A percentile compares a stretch with the other conserved stretches of the same genome.
phyloP scores from a whole-genome alignment of 2,797 vertebrate species.

The Sardinella longiceps region DNA sequence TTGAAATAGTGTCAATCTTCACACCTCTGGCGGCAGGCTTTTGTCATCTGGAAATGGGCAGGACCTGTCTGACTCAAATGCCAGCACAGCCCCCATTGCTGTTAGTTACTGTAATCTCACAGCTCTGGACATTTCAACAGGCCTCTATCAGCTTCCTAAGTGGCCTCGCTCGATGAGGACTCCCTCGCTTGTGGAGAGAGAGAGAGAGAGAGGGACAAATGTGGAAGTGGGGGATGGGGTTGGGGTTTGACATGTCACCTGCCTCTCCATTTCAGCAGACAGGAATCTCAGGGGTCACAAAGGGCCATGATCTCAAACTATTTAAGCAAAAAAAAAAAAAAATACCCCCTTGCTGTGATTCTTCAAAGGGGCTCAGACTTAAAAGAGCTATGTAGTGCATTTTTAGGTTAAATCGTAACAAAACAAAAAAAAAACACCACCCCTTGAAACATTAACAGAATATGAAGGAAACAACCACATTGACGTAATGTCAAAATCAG shows the following conservation, averaged over 20 bases:
- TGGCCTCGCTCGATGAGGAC: background rate
- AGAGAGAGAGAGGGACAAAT: background rate
- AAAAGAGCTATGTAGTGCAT: background rate
- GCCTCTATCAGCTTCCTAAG: constrained; percentile 26
- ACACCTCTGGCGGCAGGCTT: constrained; percentile 16
- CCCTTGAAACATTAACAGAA: too few relatives aligned
- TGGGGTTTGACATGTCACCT: constrained; percentile 39
- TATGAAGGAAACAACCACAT: too few relatives aligned
- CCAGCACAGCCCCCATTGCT: constrained; percentile 13
- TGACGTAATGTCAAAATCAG: too few relatives aligned
- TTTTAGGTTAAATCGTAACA: too few relatives aligned
- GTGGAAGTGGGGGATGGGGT: background rate
- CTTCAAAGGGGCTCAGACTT: background rate
- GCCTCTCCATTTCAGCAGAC: constrained; percentile 37
- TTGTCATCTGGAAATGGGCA: background rate
- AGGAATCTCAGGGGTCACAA: constrained; percentile 39
- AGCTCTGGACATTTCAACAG: constrained; percentile 25
- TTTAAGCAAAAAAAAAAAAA: constrained; percentile 45
- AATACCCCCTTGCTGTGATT: constrained; percentile 20
- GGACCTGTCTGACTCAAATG: background rate
- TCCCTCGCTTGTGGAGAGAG: background rate
- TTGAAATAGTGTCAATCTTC: constrained; percentile 17
- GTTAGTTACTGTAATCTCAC: constrained; percentile 30
- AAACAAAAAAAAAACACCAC: too few relatives aligned
- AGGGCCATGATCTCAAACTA: constrained; percentile 17